Conservation (phyloP, 1,140 invertebrate genomes). For the Mya arenaria region DNA sequence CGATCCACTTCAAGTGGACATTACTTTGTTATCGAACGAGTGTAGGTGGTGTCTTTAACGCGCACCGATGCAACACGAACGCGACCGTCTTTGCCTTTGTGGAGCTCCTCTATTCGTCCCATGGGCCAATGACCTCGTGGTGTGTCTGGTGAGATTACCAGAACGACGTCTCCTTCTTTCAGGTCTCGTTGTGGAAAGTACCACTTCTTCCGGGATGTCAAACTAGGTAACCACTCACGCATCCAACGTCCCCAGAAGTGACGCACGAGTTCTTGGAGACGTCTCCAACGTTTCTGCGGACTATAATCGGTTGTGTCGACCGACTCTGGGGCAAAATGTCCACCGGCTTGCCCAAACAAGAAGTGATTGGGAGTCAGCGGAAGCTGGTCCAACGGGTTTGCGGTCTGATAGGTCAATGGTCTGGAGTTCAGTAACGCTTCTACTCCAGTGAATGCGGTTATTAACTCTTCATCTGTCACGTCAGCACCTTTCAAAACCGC, state of each 20-base stretch:
- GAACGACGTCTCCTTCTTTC: conserved; percentile 20
- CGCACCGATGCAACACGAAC: neutral
- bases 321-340: conserved; percentile 27
- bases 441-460: conserved; percentile 24
- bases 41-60: neutral
- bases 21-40: neutral
- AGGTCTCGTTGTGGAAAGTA: neutral
- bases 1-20: conserved; percentile 19
- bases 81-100: neutral
- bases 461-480: conserved; percentile 37
- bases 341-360: conserved; percentile 35
- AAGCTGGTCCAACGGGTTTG: conserved; percentile 20
- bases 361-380: conserved; percentile 46
- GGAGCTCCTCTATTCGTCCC: neutral
- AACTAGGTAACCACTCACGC: neutral
- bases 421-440: conserved; percentile 42
- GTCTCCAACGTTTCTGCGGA: neutral
- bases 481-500: conserved; percentile 20
- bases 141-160: neutral
- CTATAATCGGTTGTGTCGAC: conserved; percentile 7
- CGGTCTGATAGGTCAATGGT: conserved; percentile 35
- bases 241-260: conserved; percentile 21
- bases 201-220: neutral
- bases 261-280: neutral
- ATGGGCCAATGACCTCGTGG: conserved; percentile 18